Percentiles rank a stretch among this genome's conserved stretches.
These are phyloP conservation scores for Brachirus orientalis DNA, from an alignment of 2,113 vertebrate genomes.

Conservation along the genomic window DNA sequence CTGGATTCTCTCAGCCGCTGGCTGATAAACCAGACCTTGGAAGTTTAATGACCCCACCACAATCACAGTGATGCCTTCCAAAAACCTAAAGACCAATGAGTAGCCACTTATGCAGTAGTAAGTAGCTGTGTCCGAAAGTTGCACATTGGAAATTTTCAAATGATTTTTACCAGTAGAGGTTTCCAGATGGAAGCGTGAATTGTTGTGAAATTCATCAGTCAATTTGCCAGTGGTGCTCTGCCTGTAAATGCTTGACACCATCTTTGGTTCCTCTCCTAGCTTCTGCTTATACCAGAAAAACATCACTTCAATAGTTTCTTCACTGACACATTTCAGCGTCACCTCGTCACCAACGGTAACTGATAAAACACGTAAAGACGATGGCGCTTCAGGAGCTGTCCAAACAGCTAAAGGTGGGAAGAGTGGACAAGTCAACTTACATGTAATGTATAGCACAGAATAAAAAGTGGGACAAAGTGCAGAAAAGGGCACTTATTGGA, in stretches of 20 bases:
- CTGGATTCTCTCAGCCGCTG: too few species aligned
- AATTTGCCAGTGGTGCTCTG: background rate
- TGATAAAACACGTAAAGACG: background rate
- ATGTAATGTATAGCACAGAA: background rate
- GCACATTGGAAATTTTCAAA: conserved; percentile 37
- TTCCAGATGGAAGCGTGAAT: conserved; percentile 35
- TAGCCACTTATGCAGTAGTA: too few species aligned
- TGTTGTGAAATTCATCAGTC: conserved; percentile 21
- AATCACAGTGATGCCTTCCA: too few species aligned
- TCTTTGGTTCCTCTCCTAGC: conserved; percentile 19
- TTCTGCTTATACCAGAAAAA: conserved; percentile 54
- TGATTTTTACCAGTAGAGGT: background rate
- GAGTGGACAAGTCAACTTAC: background rate
- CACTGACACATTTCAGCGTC: conserved; percentile 36
- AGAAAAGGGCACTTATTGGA: background rate
- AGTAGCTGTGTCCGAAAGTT: background rate
- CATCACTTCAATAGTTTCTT: background rate
- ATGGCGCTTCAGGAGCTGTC: background rate
- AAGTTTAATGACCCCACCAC: too few species aligned
- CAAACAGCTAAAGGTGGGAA: conserved; percentile 2
- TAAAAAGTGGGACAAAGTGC: too few species aligned
- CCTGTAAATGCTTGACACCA: conserved; percentile 23
- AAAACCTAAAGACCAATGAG: too few species aligned
- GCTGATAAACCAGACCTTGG: too few species aligned
- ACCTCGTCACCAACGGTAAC: conserved; percentile 10